phyloP scores from a whole-genome alignment of 1,140 invertebrate species.

The Scylla paramamosain region DNA sequence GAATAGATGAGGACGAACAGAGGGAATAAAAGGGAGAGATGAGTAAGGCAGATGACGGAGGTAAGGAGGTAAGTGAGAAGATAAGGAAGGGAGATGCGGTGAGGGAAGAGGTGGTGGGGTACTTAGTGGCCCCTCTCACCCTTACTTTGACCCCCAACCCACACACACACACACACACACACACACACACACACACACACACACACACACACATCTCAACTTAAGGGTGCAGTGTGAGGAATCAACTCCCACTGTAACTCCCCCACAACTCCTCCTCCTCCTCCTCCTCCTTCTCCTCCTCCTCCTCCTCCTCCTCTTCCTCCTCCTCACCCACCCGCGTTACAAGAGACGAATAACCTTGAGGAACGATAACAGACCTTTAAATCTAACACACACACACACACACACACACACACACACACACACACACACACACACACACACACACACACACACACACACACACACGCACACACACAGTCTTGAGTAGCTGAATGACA shows the following conservation, averaged over 20 bases:
- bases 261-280: not conserved
- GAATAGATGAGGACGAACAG: not conserved
- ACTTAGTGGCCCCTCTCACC: no score
- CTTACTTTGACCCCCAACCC: not conserved
- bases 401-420: conserved; percentile 56
- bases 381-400: conserved; percentile 29
- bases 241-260: no score
- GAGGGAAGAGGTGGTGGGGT: no score
- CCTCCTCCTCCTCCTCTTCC: not conserved
- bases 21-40: not conserved
- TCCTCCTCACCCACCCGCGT: not conserved
- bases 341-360: not conserved
- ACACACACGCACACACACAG: conserved; percentile 30
- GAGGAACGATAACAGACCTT: not conserved
- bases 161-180: not conserved
- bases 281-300: not conserved
- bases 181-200: no score
- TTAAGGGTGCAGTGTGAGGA: no score
- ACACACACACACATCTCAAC: no score
- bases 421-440: conserved; percentile 31
- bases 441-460: conserved; percentile 41
- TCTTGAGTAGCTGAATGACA: not conserved
- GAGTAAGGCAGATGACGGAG: not conserved
- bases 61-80: not conserved
- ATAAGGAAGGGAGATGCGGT: no score